Evolutionary conservation across 2,797 vertebrate species (phyloP).

Genomic region (Sphaeramia orbicularis): DNA sequence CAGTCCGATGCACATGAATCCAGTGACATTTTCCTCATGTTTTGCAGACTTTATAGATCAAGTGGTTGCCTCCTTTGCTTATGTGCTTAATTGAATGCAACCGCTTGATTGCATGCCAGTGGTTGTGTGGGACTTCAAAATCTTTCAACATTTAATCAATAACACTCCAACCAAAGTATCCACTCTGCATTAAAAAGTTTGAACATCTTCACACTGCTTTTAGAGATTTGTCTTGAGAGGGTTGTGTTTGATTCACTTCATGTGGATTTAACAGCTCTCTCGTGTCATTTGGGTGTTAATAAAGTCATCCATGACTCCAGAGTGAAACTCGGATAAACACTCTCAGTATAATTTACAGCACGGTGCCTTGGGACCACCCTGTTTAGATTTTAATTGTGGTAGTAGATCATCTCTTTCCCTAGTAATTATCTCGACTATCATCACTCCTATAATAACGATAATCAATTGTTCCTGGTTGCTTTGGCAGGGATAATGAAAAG

Average conservation of each 20-base stretch:
- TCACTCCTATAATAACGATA: constrained; percentile 77
- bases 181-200: constrained; percentile 29
- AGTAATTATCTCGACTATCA: constrained; percentile 76
- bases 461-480: constrained; percentile 75
- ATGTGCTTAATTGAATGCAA: constrained; percentile 39
- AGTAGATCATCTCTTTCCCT: constrained; percentile 74
- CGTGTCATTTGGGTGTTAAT: constrained; percentile 48
- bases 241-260: constrained; percentile 26
- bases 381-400: constrained; percentile 76
- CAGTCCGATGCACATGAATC: constrained; percentile 8
- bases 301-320: constrained; percentile 39
- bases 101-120: constrained; percentile 24
- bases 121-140: constrained; percentile 34
- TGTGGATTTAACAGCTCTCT: constrained; percentile 49
- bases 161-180: constrained; percentile 24
- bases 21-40: constrained; percentile 16
- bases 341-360: constrained; percentile 59
- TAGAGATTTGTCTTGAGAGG: constrained; percentile 1
- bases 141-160: constrained; percentile 57
- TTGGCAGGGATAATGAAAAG: constrained; percentile 81
- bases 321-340: constrained; percentile 63
- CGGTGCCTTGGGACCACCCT: constrained; percentile 53
- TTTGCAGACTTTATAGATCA: constrained; percentile 25
- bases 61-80: constrained; percentile 25
- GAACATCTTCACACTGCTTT: constrained; percentile 15